These are phyloP conservation scores for Oryzias javanicus DNA, from an alignment of 2,113 vertebrate genomes.

Conservation along the genomic window DNA sequence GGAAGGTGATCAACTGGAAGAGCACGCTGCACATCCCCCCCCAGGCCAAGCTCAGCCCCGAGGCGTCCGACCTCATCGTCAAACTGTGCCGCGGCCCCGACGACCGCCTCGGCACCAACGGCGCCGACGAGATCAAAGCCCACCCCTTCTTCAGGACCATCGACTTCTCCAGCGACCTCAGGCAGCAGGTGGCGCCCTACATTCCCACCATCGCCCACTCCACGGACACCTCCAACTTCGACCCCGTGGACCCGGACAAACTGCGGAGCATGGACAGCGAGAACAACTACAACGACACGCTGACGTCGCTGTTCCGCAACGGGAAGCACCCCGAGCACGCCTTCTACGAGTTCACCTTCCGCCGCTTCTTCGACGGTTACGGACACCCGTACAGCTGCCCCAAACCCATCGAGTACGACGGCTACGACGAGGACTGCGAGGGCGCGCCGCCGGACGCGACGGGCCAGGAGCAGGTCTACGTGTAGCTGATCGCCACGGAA, in stretches of 20 bases:
- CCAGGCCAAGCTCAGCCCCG: slow-evolving; percentile 89
- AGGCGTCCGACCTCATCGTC: slow-evolving; percentile 93
- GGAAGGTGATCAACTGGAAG: slow-evolving; percentile 97
- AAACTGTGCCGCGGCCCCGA: slow-evolving; percentile 94
- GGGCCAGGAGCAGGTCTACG: slow-evolving; percentile 89
- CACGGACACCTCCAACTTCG: slow-evolving; percentile 96
- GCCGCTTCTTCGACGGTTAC: slow-evolving; percentile 98
- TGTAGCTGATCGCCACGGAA: slow-evolving; percentile 69
- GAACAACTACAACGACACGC: slow-evolving; percentile 87
- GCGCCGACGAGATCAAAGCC: slow-evolving; percentile 94
- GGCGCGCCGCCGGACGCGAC: slow-evolving; percentile 68
- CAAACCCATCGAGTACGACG: slow-evolving; percentile 92
- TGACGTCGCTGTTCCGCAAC: slow-evolving; percentile 93
- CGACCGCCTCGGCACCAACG: slow-evolving; percentile 93
- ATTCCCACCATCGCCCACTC: slow-evolving; percentile 95
- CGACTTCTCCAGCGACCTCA: slow-evolving; percentile 92
- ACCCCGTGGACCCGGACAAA: slow-evolving; percentile 96
- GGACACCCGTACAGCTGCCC: slow-evolving; percentile 97
- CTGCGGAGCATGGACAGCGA: slow-evolving; percentile 89
- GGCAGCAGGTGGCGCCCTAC: slow-evolving; percentile 90
- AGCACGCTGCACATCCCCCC: slow-evolving; percentile 90
- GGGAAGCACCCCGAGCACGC: slow-evolving; percentile 97
- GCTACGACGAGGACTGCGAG: slow-evolving; percentile 74
- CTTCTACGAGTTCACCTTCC: slow-evolving; percentile 98
- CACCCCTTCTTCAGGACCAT: slow-evolving; percentile 91